These are phyloP conservation scores for Synanthedon vespiformis DNA, from an alignment of 2,888 invertebrate species.

Conservation along the genomic window DNA sequence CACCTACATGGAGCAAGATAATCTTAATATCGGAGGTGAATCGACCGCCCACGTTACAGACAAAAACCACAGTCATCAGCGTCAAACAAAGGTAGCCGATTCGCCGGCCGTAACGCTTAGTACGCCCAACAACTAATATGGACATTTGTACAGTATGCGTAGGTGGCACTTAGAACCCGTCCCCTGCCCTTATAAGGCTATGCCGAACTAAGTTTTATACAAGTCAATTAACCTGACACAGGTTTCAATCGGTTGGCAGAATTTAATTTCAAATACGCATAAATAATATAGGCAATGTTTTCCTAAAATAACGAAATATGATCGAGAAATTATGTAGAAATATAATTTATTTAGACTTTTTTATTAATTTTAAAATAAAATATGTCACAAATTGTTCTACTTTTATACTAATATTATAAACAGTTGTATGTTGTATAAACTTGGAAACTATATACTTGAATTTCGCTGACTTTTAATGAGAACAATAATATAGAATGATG, in stretches of 20 bases:
- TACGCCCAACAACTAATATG: slow-evolving; percentile 61
- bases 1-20: slow-evolving; percentile 47
- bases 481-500: too few relatives aligned
- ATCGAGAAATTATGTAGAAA: too few relatives aligned
- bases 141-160: slow-evolving; percentile 56
- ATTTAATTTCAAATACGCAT: too few relatives aligned
- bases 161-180: slow-evolving; percentile 50
- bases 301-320: too few relatives aligned
- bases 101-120: slow-evolving; percentile 49
- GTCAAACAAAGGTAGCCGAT: slow-evolving; percentile 61
- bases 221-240: not conserved
- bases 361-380: too few relatives aligned
- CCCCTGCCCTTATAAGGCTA: slow-evolving; percentile 44
- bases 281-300: too few relatives aligned
- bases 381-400: too few relatives aligned
- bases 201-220: slow-evolving; percentile 15
- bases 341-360: too few relatives aligned
- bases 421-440: too few relatives aligned
- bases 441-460: too few relatives aligned
- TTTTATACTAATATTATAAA: too few relatives aligned
- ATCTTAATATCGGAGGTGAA: slow-evolving; percentile 62
- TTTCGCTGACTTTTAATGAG: too few relatives aligned
- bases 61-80: slow-evolving; percentile 51
- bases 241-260: not conserved
- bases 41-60: slow-evolving; percentile 49